Evolutionary conservation across 2,888 invertebrate genomes (phyloP).

Genomic region (Agapetus fuscipes): DNA sequence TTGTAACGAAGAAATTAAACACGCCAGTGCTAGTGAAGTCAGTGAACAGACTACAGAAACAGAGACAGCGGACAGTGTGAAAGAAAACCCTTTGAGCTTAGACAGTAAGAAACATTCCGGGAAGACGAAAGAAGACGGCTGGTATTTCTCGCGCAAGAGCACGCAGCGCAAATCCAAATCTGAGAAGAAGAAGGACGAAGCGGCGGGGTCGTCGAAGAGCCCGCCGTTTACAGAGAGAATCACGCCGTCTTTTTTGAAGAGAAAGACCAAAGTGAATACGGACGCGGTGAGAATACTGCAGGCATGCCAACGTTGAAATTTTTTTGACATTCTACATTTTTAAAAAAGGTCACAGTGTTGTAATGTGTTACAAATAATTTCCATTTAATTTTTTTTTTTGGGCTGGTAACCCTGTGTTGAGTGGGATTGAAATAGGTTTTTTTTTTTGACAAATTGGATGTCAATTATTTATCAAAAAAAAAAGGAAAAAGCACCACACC

Average conservation of each 20-base stretch:
- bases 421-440: too few species aligned
- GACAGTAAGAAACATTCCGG: conserved; percentile 2
- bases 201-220: conserved; percentile 24
- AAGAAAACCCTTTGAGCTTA: neutral
- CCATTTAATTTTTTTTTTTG: too few species aligned
- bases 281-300: conserved; percentile 12
- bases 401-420: too few species aligned
- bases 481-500: too few species aligned
- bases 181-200: conserved; percentile 29
- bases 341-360: too few species aligned
- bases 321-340: too few species aligned
- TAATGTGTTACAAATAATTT: too few species aligned
- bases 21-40: conserved; percentile 5
- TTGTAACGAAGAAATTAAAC: conserved; percentile 3
- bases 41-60: conserved; percentile 1
- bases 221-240: conserved; percentile 37
- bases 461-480: too few species aligned
- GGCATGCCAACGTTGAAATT: too few species aligned
- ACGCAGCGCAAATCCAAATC: conserved; percentile 42
- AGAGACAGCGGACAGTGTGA: neutral
- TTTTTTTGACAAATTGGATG: too few species aligned
- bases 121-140: conserved; percentile 27
- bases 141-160: conserved; percentile 36
- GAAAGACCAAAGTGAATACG: conserved; percentile 30
- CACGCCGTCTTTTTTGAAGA: conserved; percentile 41